Conservation (phyloP, 2,113 vertebrate genomes). For the human region GRCh38 chr12:38655501-38656000, state of each 20-base stretch:
- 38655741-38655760: background rate
- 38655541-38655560: background rate
- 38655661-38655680: background rate
- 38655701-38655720: background rate
- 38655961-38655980: background rate
- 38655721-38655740: background rate
- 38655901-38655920: background rate
- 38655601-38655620: background rate
- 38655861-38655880: background rate
- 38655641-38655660: conserved; percentile 13
- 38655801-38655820: background rate
- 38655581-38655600: conserved; percentile 8
- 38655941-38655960: background rate
- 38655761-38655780: background rate
- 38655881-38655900: background rate
- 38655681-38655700: background rate
- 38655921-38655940: background rate
- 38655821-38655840: background rate
- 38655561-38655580: background rate
- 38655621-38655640: background rate
- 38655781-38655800: background rate
- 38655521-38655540: background rate
- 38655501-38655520: background rate
- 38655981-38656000: background rate
- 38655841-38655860: background rate